phyloP scores from a whole-genome alignment of 2,888 invertebrate species.

The Chironomus tentans region DNA sequence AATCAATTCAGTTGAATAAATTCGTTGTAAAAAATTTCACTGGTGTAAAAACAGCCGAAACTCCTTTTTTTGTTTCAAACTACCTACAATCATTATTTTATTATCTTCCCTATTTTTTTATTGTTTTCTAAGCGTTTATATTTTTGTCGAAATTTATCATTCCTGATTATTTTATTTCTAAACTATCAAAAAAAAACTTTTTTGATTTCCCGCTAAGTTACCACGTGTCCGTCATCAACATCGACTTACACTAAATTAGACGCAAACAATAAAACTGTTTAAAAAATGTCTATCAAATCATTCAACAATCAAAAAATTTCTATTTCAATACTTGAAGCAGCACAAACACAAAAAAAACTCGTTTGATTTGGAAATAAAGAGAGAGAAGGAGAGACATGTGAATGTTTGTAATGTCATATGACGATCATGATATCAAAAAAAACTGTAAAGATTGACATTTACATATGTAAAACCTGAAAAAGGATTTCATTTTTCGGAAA shows the following conservation, averaged over 20 bases:
- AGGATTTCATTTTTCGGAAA: not conserved
- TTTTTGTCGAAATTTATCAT: no score
- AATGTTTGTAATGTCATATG: not conserved
- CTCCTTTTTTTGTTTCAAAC: no score
- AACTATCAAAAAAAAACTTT: not conserved
- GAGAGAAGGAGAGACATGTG: no score
- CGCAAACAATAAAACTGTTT: conserved; percentile 19
- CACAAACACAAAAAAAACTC: not conserved
- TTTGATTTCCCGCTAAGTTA: conserved; percentile 16
- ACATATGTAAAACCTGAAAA: not conserved
- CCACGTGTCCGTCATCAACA: conserved; percentile 16
- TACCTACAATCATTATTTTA: no score
- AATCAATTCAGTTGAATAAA: no score
- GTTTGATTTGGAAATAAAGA: not conserved
- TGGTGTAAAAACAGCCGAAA: no score
- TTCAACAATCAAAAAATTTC: not conserved
- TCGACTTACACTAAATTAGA: conserved; percentile 5
- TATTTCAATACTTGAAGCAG: not conserved
- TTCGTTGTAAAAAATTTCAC: no score
- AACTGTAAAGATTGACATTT: not conserved
- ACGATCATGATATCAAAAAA: not conserved
- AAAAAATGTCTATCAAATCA: conserved; percentile 9
- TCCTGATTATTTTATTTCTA: no score
- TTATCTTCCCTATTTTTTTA: no score
- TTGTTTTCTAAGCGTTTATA: no score